Conservation (phyloP, 2,113 vertebrate genomes). For the Amphilophus citrinellus region DNA sequence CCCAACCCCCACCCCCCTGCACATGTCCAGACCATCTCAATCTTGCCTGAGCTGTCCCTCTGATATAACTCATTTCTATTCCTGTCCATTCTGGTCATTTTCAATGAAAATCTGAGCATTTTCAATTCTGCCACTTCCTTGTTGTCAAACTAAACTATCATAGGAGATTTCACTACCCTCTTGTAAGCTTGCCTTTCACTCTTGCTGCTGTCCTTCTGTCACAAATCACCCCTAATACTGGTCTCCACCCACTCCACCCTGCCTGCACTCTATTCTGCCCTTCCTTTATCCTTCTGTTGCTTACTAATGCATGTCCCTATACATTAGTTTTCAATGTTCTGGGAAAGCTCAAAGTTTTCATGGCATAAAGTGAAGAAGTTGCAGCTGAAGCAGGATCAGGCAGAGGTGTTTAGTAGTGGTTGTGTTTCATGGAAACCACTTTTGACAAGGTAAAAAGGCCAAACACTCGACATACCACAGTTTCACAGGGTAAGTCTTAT, state of each 20-base stretch:
- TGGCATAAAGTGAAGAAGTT: neutral
- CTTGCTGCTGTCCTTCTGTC: too few relatives aligned
- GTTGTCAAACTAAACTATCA: too few relatives aligned
- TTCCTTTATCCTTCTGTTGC: neutral
- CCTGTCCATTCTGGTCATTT: too few relatives aligned
- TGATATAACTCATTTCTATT: too few relatives aligned
- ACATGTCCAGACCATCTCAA: too few relatives aligned
- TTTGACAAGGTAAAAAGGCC: neutral
- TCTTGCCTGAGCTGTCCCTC: too few relatives aligned
- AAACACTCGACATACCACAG: neutral
- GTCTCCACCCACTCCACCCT: neutral
- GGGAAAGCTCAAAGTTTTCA: neutral
- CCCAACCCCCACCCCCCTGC: too few relatives aligned
- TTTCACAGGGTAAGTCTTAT: neutral
- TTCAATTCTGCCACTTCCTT: too few relatives aligned
- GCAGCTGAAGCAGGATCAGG: neutral
- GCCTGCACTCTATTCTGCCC: neutral
- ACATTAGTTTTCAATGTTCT: neutral
- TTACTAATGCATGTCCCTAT: neutral
- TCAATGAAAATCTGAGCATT: too few relatives aligned
- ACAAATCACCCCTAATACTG: too few relatives aligned
- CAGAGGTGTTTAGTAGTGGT: neutral
- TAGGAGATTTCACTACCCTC: too few relatives aligned
- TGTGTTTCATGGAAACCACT: neutral
- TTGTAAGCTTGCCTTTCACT: too few relatives aligned